phyloP scores from a whole-genome alignment of 2,888 invertebrate species.

The Unio pictorum region DNA sequence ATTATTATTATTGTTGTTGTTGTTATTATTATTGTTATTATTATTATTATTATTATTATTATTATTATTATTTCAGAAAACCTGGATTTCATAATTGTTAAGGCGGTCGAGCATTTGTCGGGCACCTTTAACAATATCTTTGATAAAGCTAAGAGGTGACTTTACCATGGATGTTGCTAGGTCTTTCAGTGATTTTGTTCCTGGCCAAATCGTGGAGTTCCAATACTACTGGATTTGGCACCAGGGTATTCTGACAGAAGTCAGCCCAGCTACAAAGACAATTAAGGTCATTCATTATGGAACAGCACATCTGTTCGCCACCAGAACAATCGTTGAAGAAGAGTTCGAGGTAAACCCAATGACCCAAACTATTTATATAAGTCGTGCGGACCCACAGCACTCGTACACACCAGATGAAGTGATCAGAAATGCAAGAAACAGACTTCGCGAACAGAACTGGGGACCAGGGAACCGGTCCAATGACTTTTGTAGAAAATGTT shows the following conservation, averaged over 20 bases:
- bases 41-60: too few relatives aligned
- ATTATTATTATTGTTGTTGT: too few relatives aligned
- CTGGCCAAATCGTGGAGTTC: constrained; percentile 20
- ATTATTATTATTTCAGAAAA: too few relatives aligned
- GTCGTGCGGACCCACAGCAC: constrained; percentile 7
- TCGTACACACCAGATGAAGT: constrained; percentile 7
- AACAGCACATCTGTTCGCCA: constrained; percentile 14
- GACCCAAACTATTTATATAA: constrained; percentile 7
- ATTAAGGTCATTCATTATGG: constrained; percentile 32
- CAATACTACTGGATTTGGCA: constrained; percentile 13
- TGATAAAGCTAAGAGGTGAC: too few relatives aligned
- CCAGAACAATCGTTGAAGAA: constrained; percentile 20
- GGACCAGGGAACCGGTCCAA: too few relatives aligned
- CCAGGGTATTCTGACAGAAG: constrained; percentile 16
- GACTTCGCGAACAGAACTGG: too few relatives aligned
- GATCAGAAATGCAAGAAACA: constrained; percentile 5
- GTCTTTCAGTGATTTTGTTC: constrained; percentile 15
- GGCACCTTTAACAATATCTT: too few relatives aligned
- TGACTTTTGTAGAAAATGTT: too few relatives aligned
- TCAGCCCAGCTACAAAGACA: constrained; percentile 4
- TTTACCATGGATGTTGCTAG: neutral
- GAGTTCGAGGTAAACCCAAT: constrained; percentile 7
- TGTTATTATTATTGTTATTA: too few relatives aligned
- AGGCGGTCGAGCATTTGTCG: too few relatives aligned
- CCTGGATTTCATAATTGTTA: too few relatives aligned